Evolutionary conservation across 1,140 invertebrate species (phyloP), one percentile per base, ranked within the genome.

Genomic region (Leptinotarsa defecta): DNA sequence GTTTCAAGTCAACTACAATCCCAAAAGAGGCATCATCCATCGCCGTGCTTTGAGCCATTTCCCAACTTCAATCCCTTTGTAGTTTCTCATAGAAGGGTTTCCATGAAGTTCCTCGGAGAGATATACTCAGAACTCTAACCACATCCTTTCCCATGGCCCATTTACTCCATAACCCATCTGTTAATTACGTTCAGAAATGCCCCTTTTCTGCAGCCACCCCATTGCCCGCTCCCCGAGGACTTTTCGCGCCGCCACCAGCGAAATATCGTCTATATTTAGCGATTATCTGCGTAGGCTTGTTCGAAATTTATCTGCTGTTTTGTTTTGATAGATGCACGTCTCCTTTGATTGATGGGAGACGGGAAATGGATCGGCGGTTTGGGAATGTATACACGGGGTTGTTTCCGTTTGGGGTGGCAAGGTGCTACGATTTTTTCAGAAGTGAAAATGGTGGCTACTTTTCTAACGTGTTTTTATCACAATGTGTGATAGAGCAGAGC

Each of bases 151-250:
- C 69, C 61, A 62, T 74, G 74, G 70, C 72, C 78, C 78, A 77
- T 79, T 79, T 77, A 73, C 75, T 79, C 71, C 74, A 79, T 79
- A 79, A 79, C 76, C 78, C 78, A 79, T 79, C 76, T 77, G 78
- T 79, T 79, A 79, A 79, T 79, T 79, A 79, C 76, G 64, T 70
- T 49, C 74, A 62, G 61, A 78, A 78, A 22, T 76, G 74, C 65
- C 63, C 63, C 65, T 34, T 65, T 62, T 62, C 20, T 43, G 8
- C 34, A 43, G 34, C 34, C 34, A 8, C 34, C 34, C 34, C 34
- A 43, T 43, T 11, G 8, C 34, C 34, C 34, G 34, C 34, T 43
- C 34, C 34, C 34, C 34, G 34, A 43, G 34, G 34, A 43, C 34
- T 43, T 43, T 43, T 43, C 34, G 8, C 34, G 34, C 34, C 34